Evolutionary conservation across 1,140 invertebrate species (phyloP), one percentile per base, ranked within the genome.

Genomic region (Galendromus occidentalis): DNA sequence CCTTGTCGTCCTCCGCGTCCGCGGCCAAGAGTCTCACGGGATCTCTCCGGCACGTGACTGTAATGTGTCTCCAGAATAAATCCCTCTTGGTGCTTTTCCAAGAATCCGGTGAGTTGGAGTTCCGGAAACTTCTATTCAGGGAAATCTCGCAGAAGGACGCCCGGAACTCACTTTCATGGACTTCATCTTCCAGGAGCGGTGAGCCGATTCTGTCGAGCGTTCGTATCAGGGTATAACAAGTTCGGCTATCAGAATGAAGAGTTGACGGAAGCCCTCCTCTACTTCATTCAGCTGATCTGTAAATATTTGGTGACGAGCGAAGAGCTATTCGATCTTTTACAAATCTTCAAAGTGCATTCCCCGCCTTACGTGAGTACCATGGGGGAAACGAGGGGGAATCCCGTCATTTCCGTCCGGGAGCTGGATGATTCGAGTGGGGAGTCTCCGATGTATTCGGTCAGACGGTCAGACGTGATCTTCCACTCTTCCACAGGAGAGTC

Each of bases 21-120:
- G 51, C 51, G 9, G 51, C 51, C 14, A 25, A 59, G 14, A 59
- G 51, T 25, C 25, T 59, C 14, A 59, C 51, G 12, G 51, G 51
- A 59, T 4, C 14, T 25, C 33, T 59, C 14, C 12, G 51, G 2
- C 51, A 59, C 33, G n/a, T 59, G 25, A 33, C 51, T 29, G 33
- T 59, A 22, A 59, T 59, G 51, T 59, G 51, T 59, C 51, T 59
- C 33, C 51, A 59, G 22, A 59, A 33, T 9, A 33, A 59, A 6
- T 14, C 2, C 25, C 51, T 59, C 14, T 9, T 59, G 51, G 1
- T 2, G 12, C 25, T 59, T 14, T 33, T 59, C 6, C 22, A 29
- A 22, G 51, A 59, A 59, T 29, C 25, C 33, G 51, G 51, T 59
- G 22, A 25, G 51, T 59, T 47, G 18, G 45, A 47, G 45, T 14